phyloP scores from a whole-genome alignment of 2,888 invertebrate species.

The Gryllus longicercus region DNA sequence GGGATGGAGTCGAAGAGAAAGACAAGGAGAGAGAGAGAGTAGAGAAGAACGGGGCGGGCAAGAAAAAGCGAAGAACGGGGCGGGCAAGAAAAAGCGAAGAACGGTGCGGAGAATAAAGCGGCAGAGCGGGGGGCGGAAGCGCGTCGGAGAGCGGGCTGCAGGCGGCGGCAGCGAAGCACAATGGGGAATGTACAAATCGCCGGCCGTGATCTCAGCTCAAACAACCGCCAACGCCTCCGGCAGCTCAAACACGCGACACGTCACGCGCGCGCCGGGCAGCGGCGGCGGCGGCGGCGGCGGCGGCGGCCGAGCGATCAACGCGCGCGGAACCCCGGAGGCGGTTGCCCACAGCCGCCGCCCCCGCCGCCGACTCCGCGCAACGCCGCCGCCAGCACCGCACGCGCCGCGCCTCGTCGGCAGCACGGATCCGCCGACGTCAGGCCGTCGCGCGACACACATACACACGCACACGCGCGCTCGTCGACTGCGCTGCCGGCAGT shows the following conservation, averaged over 20 bases:
- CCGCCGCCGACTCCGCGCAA: not conserved
- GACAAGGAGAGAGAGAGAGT: not conserved
- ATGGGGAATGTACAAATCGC: slow-evolving; percentile 8
- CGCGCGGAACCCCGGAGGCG: not conserved
- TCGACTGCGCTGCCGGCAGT: too few species aligned
- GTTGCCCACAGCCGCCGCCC: not conserved
- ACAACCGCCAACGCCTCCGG: not conserved
- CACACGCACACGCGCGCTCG: too few species aligned
- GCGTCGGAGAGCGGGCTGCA: not conserved
- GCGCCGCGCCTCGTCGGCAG: not conserved
- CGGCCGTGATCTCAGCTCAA: slow-evolving; percentile 8
- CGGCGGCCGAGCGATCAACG: not conserved
- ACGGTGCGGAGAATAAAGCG: too few species aligned
- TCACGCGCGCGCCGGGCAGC: too few species aligned
- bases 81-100: too few species aligned
- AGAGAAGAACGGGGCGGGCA: not conserved
- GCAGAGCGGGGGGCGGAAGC: not conserved
- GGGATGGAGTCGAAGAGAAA: too few species aligned
- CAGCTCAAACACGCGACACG: not conserved
- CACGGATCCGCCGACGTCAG: not conserved
- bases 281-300: not conserved
- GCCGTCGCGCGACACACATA: too few species aligned
- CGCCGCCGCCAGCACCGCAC: not conserved
- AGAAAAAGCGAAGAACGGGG: not conserved
- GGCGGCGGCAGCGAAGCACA: not conserved